phyloP scores from a whole-genome alignment of 2,888 invertebrate species.

The Agrotis ipsilon region DNA sequence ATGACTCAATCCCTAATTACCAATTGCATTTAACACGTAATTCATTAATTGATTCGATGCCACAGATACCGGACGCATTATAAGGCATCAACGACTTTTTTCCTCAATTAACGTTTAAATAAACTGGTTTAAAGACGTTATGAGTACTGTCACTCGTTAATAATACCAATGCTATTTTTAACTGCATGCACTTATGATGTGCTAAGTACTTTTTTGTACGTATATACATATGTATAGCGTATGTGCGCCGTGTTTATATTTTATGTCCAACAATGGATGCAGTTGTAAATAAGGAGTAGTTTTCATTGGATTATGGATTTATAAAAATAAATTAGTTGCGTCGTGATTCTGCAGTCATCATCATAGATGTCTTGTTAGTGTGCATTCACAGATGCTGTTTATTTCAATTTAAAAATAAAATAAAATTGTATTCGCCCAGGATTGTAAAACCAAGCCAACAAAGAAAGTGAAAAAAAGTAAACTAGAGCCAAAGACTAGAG shows the following conservation, averaged over 20 bases:
- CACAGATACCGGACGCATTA: conserved; percentile 41
- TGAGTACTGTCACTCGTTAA: conserved; percentile 40
- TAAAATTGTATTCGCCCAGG: neutral
- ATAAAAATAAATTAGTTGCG: neutral
- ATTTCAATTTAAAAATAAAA: neutral
- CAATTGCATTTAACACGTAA: conserved; percentile 30
- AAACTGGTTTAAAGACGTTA: conserved; percentile 45
- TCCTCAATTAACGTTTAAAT: conserved; percentile 49
- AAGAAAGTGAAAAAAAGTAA: conserved; percentile 32
- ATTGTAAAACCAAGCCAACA: neutral
- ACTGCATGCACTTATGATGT: conserved; percentile 31
- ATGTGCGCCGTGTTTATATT: neutral
- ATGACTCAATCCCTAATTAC: conserved; percentile 31
- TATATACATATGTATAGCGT: too few relatives aligned
- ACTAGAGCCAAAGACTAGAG: conserved; percentile 46
- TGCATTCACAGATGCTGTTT: neutral
- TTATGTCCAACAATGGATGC: neutral
- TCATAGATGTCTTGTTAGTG: neutral
- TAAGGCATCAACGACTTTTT: conserved; percentile 46
- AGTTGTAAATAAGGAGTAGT: neutral
- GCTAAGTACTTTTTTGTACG: conserved; percentile 21
- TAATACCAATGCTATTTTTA: conserved; percentile 38
- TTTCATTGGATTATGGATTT: neutral
- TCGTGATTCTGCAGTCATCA: neutral
- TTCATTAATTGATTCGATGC: conserved; percentile 45